Evolutionary conservation across 2,888 invertebrate genomes (phyloP).

Genomic region (Caenorhabditis panamensis): DNA sequence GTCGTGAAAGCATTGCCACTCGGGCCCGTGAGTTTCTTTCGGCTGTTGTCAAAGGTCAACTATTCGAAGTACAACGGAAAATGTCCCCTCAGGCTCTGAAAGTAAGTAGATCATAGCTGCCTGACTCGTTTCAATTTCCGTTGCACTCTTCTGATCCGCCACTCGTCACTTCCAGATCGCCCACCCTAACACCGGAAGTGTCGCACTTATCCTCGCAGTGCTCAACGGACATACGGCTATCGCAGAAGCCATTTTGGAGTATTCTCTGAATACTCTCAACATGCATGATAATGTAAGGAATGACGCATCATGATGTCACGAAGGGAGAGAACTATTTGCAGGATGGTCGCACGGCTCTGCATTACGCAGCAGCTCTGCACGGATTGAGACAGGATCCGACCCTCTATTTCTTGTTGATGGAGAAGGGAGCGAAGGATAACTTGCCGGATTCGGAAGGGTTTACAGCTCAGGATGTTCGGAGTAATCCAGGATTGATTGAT

Average conservation of each 20-base stretch:
- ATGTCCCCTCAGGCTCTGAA: conserved; percentile 62
- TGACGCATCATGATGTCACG: not conserved
- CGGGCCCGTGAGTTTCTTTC: conserved; percentile 63
- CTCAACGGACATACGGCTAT: conserved; percentile 70
- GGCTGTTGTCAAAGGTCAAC: conserved; percentile 62
- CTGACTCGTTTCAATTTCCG: not conserved
- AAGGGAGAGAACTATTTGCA: conserved; percentile 56
- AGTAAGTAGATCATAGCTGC: no score
- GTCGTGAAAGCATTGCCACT: conserved; percentile 51
- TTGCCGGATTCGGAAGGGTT: conserved; percentile 76
- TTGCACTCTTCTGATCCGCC: no score
- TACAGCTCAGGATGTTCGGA: conserved; percentile 72
- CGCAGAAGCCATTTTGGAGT: conserved; percentile 66
- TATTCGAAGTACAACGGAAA: conserved; percentile 53
- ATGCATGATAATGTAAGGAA: conserved; percentile 60
- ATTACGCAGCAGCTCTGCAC: conserved; percentile 78
- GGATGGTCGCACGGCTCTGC: conserved; percentile 76
- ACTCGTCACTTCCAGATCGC: conserved; percentile 52
- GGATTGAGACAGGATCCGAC: conserved; percentile 62
- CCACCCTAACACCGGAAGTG: conserved; percentile 75
- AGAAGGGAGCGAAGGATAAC: conserved; percentile 64
- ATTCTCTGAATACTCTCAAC: conserved; percentile 48
- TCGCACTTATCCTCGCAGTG: conserved; percentile 73
- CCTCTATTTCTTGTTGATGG: conserved; percentile 57
- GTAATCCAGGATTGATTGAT: conserved; percentile 75